Evolutionary conservation across 2,797 vertebrate species (phyloP).

Genomic region (Loris lydekkerianus): DNA sequence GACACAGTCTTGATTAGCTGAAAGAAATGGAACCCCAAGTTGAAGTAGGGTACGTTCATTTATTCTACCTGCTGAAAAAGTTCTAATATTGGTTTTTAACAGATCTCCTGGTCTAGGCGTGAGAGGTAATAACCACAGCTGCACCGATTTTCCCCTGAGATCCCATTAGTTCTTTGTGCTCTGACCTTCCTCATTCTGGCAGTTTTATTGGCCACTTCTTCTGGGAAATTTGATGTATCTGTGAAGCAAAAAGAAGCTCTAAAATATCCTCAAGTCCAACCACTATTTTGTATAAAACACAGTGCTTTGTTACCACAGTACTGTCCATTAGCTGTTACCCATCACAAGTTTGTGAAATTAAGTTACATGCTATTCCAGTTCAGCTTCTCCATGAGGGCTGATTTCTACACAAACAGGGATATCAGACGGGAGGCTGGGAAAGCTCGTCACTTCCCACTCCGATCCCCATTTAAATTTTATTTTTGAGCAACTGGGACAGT

Average conservation of each 20-base stretch:
- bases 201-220: slow-evolving; percentile 64
- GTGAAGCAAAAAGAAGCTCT: slow-evolving; percentile 56
- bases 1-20: neutral
- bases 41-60: neutral
- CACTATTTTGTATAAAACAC: slow-evolving; percentile 41
- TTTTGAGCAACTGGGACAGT: neutral
- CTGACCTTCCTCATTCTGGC: slow-evolving; percentile 30
- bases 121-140: slow-evolving; percentile 35
- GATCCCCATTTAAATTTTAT: neutral
- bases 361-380: neutral
- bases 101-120: neutral
- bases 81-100: neutral
- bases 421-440: neutral
- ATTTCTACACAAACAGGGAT: neutral
- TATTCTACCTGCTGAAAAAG: neutral
- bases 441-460: accelerated
- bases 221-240: slow-evolving; percentile 61
- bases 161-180: slow-evolving; percentile 57
- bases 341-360: neutral
- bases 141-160: slow-evolving; percentile 38
- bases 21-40: neutral
- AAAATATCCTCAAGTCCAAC: slow-evolving; percentile 55
- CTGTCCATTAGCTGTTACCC: neutral
- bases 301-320: neutral
- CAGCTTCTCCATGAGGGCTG: neutral